A percentile compares a stretch with the other conserved stretches of the same genome.
phyloP scores from a whole-genome alignment of 53 echinoderm and acorn worm genomes.

The Zoroaster sp. region DNA sequence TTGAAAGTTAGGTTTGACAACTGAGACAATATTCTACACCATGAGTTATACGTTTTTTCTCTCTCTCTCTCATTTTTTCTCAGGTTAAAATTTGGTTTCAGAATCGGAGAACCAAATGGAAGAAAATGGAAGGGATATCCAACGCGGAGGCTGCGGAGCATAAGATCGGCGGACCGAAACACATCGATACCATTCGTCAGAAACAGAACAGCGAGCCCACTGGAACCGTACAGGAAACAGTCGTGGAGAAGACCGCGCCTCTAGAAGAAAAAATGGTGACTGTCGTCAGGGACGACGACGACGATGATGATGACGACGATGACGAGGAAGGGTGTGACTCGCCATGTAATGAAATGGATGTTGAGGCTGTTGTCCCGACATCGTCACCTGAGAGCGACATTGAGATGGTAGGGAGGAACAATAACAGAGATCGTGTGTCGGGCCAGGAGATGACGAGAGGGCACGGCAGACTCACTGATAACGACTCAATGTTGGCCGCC shows the following conservation, averaged over 20 bases:
- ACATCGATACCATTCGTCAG: slow-evolving; percentile 93
- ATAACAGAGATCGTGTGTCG: neutral
- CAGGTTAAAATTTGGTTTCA: slow-evolving; percentile 99
- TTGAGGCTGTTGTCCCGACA: neutral
- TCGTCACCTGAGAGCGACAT: neutral
- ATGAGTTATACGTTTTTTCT: neutral
- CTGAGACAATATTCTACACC: too few relatives aligned
- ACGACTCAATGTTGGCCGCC: neutral
- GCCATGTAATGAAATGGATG: neutral
- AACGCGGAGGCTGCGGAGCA: slow-evolving; percentile 99
- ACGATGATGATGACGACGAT: slow-evolving; percentile 29
- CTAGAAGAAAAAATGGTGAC: neutral
- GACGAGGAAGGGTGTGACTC: slow-evolving; percentile 28
- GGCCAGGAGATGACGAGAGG: neutral
- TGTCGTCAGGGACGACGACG: slow-evolving; percentile 24
- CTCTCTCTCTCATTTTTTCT: slow-evolving; percentile 43
- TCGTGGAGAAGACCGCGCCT: neutral
- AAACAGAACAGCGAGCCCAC: slow-evolving; percentile 70
- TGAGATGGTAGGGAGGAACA: neutral
- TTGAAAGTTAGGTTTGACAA: too few relatives aligned
- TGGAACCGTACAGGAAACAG: neutral
- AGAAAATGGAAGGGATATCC: slow-evolving; percentile 99
- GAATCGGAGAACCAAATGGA: slow-evolving; percentile 97
- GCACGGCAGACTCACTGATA: neutral
- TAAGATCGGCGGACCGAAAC: slow-evolving; percentile 96